Evolutionary conservation across 1,140 invertebrate genomes (phyloP).

Genomic region (Ceratina australensis): DNA sequence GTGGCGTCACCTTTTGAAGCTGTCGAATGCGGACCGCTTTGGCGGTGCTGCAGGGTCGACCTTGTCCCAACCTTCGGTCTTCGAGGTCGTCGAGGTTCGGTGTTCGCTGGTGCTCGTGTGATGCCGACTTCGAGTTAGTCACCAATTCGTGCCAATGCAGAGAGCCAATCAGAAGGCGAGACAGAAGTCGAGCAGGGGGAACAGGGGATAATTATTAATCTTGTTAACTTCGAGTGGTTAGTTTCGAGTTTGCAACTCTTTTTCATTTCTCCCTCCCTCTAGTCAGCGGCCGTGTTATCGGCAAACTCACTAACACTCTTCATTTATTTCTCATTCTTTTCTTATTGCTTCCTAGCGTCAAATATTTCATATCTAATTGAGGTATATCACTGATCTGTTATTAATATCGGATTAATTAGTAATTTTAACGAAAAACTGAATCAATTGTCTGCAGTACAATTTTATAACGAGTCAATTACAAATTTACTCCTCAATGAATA

Average conservation of each 20-base stretch:
- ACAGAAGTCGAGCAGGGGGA: slow-evolving; percentile 54
- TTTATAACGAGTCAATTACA: no score
- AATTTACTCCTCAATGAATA: no score
- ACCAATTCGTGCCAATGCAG: slow-evolving; percentile 72
- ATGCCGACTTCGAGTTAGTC: slow-evolving; percentile 76
- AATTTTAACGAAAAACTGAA: neutral
- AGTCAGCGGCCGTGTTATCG: slow-evolving; percentile 22
- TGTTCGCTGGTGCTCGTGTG: slow-evolving; percentile 78
- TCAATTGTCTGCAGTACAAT: neutral
- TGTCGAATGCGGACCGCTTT: slow-evolving; percentile 77
- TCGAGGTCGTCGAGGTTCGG: slow-evolving; percentile 77
- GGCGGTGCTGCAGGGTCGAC: slow-evolving; percentile 70
- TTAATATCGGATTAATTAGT: neutral
- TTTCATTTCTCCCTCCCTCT: neutral
- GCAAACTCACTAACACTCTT: slow-evolving; percentile 29
- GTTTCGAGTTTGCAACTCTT: slow-evolving; percentile 11
- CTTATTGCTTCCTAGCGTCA: slow-evolving; percentile 8
- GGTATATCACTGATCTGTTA: no score
- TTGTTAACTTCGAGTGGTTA: slow-evolving; percentile 50
- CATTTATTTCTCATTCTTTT: neutral
- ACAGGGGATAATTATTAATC: slow-evolving; percentile 53
- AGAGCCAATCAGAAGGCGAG: slow-evolving; percentile 65
- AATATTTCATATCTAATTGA: neutral
- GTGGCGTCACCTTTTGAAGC: slow-evolving; percentile 78
- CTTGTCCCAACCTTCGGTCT: slow-evolving; percentile 76